A percentile compares a stretch with the other conserved stretches of the same genome.
phyloP scores from a whole-genome alignment of 2,888 invertebrate species.

The Automeris io region DNA sequence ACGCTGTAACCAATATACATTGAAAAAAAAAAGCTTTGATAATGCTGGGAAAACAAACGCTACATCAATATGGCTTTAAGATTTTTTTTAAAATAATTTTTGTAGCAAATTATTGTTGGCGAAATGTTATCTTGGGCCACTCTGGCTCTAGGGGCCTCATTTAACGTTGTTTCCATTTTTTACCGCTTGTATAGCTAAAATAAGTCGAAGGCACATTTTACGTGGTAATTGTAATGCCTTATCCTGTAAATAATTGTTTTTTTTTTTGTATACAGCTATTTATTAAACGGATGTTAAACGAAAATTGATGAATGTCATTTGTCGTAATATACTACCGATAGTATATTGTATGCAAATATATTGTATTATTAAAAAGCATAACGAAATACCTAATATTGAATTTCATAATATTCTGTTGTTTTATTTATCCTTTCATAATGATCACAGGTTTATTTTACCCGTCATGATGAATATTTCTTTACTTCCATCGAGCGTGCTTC shows the following conservation, averaged over 20 bases:
- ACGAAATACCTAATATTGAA: slow-evolving; percentile 74
- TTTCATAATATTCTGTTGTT: slow-evolving; percentile 68
- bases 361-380: slow-evolving; percentile 76
- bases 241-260: slow-evolving; percentile 77
- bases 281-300: slow-evolving; percentile 75
- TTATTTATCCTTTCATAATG: slow-evolving; percentile 32
- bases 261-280: slow-evolving; percentile 76
- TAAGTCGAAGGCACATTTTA: slow-evolving; percentile 70
- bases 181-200: slow-evolving; percentile 74
- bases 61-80: no score
- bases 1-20: no score
- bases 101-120: no score
- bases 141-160: no score
- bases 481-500: no score
- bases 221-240: slow-evolving; percentile 75
- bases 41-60: no score
- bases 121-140: no score
- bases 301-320: slow-evolving; percentile 71
- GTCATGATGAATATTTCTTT: no score
- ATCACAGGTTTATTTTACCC: no score
- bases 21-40: no score
- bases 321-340: slow-evolving; percentile 73
- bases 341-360: slow-evolving; percentile 75
- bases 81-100: no score
- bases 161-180: slow-evolving; percentile 59